phyloP scores from a whole-genome alignment of 2,113 vertebrate species.

The Syrrhaptes paradoxus region DNA sequence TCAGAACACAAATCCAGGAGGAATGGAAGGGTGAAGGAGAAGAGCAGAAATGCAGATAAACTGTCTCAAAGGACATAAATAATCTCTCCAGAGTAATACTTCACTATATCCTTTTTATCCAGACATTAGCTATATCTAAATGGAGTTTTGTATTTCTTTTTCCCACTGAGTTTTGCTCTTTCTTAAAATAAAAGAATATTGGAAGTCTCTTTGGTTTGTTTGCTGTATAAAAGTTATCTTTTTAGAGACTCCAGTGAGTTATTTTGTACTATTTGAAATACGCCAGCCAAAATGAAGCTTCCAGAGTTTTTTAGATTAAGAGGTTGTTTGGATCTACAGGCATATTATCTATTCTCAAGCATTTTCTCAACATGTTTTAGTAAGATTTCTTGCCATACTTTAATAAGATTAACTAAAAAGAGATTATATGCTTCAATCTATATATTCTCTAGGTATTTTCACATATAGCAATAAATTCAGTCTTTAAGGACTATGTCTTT shows the following conservation, averaged over 20 bases:
- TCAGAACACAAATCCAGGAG: background rate
- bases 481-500: background rate
- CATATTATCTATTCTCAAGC: background rate
- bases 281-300: background rate
- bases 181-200: background rate
- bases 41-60: background rate
- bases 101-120: background rate
- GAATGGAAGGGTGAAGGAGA: background rate
- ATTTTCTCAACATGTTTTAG: background rate
- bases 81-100: background rate
- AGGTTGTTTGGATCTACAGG: background rate
- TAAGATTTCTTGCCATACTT: background rate
- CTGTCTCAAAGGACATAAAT: background rate
- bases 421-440: background rate
- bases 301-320: background rate
- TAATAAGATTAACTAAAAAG: background rate
- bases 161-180: background rate
- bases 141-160: background rate
- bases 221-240: background rate
- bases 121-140: background rate
- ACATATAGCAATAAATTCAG: background rate
- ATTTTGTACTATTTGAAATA: background rate
- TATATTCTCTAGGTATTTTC: background rate
- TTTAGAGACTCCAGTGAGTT: background rate
- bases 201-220: background rate